Evolutionary conservation across 2,113 vertebrate species (phyloP).

Genomic region (Ctenomys sociabilis): DNA sequence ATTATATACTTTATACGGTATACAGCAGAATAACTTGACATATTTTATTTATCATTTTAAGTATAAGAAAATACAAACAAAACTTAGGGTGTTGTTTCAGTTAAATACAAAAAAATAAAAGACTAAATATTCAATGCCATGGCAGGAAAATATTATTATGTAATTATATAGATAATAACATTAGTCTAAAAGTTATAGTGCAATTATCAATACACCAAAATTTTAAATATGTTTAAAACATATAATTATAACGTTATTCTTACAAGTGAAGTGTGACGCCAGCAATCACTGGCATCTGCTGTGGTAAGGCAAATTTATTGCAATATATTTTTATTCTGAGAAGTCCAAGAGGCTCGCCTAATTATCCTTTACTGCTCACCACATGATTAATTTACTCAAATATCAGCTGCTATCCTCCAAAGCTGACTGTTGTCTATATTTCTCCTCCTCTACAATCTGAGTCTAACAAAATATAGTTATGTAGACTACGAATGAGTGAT

Average conservation of each 20-base stretch:
- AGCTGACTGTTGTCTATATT: not conserved
- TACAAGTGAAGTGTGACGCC: not conserved
- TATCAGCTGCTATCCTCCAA: not conserved
- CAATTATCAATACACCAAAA: not conserved
- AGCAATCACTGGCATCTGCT: not conserved
- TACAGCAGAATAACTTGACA: not conserved
- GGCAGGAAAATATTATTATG: not conserved
- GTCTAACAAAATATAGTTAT: not conserved
- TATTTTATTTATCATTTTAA: not conserved
- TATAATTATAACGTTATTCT: not conserved
- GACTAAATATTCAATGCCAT: not conserved
- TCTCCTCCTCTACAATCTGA: not conserved
- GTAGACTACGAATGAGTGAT: not conserved
- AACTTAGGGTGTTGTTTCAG: not conserved
- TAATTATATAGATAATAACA: not conserved
- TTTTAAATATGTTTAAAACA: not conserved
- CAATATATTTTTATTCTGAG: not conserved
- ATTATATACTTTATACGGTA: not conserved
- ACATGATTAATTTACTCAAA: not conserved
- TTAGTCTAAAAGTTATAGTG: not conserved
- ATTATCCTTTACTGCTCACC: not conserved
- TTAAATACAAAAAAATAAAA: conserved; percentile 22
- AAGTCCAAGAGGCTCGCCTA: not conserved
- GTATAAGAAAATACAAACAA: not conserved
- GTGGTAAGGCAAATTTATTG: not conserved